Evolutionary conservation across 1,140 invertebrate genomes (phyloP).

Genomic region (Nebria ingens): DNA sequence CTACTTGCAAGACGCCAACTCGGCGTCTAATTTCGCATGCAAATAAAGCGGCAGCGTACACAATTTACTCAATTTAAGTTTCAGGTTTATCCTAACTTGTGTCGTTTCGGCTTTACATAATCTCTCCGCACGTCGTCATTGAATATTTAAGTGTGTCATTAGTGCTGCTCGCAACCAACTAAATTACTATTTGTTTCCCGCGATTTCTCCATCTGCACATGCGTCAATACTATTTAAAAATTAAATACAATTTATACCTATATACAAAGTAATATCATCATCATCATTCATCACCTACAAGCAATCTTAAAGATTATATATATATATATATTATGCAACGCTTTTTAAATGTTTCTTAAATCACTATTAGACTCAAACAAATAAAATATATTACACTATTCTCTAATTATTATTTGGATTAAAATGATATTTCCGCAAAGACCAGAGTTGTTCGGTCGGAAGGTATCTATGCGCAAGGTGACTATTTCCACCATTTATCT

Average conservation of each 20-base stretch:
- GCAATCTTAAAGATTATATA: too few species aligned
- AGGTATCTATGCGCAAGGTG: too few species aligned
- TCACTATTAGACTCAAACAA: too few species aligned
- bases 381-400: too few species aligned
- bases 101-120: slow-evolving; percentile 8
- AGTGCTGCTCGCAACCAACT: neutral
- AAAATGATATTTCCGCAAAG: too few species aligned
- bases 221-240: too few species aligned
- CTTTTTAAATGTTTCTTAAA: too few species aligned
- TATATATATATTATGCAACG: too few species aligned
- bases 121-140: slow-evolving; percentile 6
- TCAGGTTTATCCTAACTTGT: slow-evolving; percentile 9
- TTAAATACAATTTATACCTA: too few species aligned
- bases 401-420: too few species aligned
- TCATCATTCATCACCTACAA: neutral
- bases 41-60: slow-evolving; percentile 6
- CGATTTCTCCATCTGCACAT: neutral
- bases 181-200: slow-evolving; percentile 8
- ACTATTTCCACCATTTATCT: neutral
- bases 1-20: neutral
- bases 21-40: slow-evolving; percentile 7
- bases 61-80: slow-evolving; percentile 9
- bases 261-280: too few species aligned
- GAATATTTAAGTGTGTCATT: slow-evolving; percentile 6
- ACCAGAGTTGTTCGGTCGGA: too few species aligned